phyloP scores from a whole-genome alignment of 2,113 vertebrate genomes.

The Scomber japonicus region DNA sequence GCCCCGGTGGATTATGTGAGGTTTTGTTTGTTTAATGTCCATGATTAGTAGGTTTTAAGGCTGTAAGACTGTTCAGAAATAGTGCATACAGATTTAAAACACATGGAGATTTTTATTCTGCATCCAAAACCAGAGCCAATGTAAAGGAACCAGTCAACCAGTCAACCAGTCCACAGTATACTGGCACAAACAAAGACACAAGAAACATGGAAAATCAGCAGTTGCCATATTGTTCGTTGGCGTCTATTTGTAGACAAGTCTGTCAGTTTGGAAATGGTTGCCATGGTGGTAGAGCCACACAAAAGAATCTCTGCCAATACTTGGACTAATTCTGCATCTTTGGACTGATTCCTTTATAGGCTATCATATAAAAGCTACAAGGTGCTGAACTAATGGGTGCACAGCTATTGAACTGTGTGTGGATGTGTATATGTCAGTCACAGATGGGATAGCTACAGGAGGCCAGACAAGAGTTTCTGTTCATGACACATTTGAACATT shows the following conservation, averaged over 20 bases:
- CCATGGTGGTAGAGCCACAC: background rate
- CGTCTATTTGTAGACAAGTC: background rate
- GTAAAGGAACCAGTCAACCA: background rate
- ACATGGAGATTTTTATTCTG: background rate
- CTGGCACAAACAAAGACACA: background rate
- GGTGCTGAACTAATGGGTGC: background rate
- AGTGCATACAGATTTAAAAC: too few relatives aligned
- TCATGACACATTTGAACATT: conserved; percentile 43
- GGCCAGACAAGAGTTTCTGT: conserved; percentile 15
- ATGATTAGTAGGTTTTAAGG: background rate
- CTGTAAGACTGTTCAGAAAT: too few relatives aligned
- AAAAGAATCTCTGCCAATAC: background rate
- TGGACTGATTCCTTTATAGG: background rate
- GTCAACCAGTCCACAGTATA: background rate
- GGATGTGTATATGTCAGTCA: background rate
- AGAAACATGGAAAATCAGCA: background rate
- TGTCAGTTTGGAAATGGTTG: background rate
- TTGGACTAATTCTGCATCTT: background rate
- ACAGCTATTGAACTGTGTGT: background rate
- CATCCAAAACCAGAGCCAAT: background rate
- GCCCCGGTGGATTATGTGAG: background rate
- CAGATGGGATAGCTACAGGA: conserved; percentile 47
- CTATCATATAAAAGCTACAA: background rate
- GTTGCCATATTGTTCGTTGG: background rate
- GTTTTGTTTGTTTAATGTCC: too few relatives aligned